phyloP scores from a whole-genome alignment of 1,140 invertebrate genomes.

The Belonocnema kinseyi region DNA sequence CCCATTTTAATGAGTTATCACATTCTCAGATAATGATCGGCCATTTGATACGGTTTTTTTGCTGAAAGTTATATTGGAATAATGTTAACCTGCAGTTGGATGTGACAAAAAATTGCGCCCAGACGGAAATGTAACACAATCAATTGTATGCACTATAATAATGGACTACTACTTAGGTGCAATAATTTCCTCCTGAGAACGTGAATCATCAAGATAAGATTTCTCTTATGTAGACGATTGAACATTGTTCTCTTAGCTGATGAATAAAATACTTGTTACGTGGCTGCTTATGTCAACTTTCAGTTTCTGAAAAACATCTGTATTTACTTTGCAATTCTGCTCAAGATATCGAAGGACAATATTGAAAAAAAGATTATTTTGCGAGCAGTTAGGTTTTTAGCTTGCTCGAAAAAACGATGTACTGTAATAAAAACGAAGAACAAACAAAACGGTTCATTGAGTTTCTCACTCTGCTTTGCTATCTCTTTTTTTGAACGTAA shows the following conservation, averaged over 20 bases:
- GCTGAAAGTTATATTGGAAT: too few relatives aligned
- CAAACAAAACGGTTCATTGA: too few relatives aligned
- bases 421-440: too few relatives aligned
- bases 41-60: neutral
- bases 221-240: constrained; percentile 5
- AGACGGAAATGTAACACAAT: too few relatives aligned
- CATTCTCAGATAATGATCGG: neutral
- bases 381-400: too few relatives aligned
- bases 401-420: too few relatives aligned
- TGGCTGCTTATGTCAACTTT: constrained; percentile 12
- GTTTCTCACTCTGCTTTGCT: too few relatives aligned
- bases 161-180: neutral
- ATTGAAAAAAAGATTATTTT: neutral
- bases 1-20: neutral
- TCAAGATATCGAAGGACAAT: neutral
- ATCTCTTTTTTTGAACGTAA: too few relatives aligned
- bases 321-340: neutral
- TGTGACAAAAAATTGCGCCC: too few relatives aligned
- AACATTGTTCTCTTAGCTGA: constrained; percentile 1
- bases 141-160: neutral
- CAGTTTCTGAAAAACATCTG: constrained; percentile 18
- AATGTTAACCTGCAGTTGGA: too few relatives aligned
- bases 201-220: constrained; percentile 26
- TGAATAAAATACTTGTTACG: constrained; percentile 1
- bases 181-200: constrained; percentile 23